These are phyloP conservation scores for Sinopyrophorus schimmeli DNA, from an alignment of 2,888 invertebrate species.

Conservation along the genomic window DNA sequence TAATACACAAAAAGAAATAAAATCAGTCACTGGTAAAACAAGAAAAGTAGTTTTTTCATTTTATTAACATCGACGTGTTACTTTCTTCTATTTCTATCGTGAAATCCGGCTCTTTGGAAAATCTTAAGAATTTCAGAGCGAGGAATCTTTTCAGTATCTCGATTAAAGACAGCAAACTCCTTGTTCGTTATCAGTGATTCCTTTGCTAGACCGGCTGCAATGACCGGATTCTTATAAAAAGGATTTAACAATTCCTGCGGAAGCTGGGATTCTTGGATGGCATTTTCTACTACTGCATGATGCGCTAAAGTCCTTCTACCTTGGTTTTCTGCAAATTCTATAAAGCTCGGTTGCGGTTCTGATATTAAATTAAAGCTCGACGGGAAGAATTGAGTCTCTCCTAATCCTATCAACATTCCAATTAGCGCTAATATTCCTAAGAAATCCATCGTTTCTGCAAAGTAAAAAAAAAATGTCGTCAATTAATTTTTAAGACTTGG, in stretches of 20 bases:
- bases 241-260: constrained; percentile 70
- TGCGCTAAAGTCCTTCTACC: constrained; percentile 58
- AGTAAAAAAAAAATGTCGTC: too few relatives aligned
- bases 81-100: constrained; percentile 19
- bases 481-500: too few relatives aligned
- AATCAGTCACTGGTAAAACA: constrained; percentile 6
- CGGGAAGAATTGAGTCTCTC: constrained; percentile 23
- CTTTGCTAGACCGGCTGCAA: constrained; percentile 73
- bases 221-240: constrained; percentile 77
- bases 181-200: constrained; percentile 79
- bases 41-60: too few relatives aligned
- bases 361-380: constrained; percentile 20
- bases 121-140: constrained; percentile 75
- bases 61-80: constrained; percentile 1
- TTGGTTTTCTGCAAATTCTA: constrained; percentile 20
- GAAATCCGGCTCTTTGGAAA: constrained; percentile 50
- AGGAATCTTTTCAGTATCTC: constrained; percentile 81
- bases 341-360: constrained; percentile 5
- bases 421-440: constrained; percentile 9
- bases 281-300: constrained; percentile 72
- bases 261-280: constrained; percentile 72
- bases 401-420: constrained; percentile 12
- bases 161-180: constrained; percentile 75
- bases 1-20: constrained; percentile 3
- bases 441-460: constrained; percentile 14